These are phyloP conservation scores for Leptinotarsa defecta DNA, from an alignment of 1,140 invertebrate species.

Conservation along the genomic window DNA sequence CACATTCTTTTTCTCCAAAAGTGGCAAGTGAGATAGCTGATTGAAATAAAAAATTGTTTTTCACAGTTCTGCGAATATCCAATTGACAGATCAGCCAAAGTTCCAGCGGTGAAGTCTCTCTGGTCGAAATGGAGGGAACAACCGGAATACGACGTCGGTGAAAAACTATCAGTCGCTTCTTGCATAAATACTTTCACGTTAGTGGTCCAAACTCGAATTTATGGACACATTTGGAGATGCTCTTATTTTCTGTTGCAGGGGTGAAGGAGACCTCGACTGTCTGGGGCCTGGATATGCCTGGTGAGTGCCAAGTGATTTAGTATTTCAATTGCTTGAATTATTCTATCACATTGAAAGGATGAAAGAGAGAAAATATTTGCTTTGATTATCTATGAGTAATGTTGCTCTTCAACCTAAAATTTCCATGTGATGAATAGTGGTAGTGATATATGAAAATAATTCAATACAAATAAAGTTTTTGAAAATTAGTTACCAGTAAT, in stretches of 20 bases:
- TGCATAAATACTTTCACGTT: slow-evolving; percentile 26
- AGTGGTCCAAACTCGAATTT: slow-evolving; percentile 17
- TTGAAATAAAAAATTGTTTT: background rate
- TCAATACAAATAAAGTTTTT: too few relatives aligned
- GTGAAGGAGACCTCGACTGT: slow-evolving; percentile 33
- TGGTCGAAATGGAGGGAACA: slow-evolving; percentile 19
- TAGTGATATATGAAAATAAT: too few relatives aligned
- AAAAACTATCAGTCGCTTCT: slow-evolving; percentile 17
- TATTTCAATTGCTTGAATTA: too few relatives aligned
- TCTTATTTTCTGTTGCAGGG: slow-evolving; percentile 28
- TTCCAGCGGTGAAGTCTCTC: slow-evolving; percentile 5
- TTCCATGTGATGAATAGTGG: too few relatives aligned
- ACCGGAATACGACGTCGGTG: background rate
- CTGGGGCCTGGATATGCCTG: slow-evolving; percentile 38
- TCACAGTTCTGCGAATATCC: slow-evolving; percentile 20
- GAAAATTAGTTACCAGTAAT: too few relatives aligned
- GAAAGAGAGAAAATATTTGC: too few relatives aligned
- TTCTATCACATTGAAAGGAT: too few relatives aligned
- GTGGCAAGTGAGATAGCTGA: too few relatives aligned
- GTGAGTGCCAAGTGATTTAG: slow-evolving; percentile 19
- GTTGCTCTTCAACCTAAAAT: too few relatives aligned
- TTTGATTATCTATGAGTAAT: too few relatives aligned
- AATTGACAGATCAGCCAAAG: background rate
- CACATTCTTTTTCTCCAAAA: too few relatives aligned
- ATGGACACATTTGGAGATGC: slow-evolving; percentile 3